Percentiles rank a stretch among this genome's conserved stretches.
Conservation (phyloP, 2,113 vertebrate species). For the Pavo muticus region DNA sequence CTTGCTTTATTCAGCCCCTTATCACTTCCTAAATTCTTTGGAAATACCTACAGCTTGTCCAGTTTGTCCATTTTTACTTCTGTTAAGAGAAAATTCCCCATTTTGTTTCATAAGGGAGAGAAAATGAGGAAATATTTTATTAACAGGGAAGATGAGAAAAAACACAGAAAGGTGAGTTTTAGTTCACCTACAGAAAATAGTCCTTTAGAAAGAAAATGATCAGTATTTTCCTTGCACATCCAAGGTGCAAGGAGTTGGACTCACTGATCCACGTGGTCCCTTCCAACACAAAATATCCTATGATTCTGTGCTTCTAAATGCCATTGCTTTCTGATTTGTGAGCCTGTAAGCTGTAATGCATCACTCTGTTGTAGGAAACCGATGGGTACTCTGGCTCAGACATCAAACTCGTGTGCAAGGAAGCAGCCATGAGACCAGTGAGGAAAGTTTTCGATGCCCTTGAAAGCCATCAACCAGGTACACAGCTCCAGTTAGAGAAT, state of each 20-base stretch:
- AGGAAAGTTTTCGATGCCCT: conserved; percentile 92
- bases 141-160: background rate
- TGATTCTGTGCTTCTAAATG: background rate
- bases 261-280: background rate
- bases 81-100: background rate
- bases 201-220: background rate
- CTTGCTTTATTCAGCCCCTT: background rate
- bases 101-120: background rate
- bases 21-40: background rate
- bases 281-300: background rate
- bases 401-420: conserved; percentile 92
- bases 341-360: background rate
- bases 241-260: background rate
- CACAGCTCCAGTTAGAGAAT: background rate
- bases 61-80: background rate
- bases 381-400: conserved; percentile 96
- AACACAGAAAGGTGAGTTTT: background rate
- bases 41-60: background rate
- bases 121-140: background rate
- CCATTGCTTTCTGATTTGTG: rapidly evolving
- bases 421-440: conserved; percentile 95
- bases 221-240: background rate
- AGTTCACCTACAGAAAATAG: background rate
- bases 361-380: conserved; percentile 78
- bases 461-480: conserved; percentile 88